These are phyloP conservation scores for Drosophila pachea DNA, from an alignment of 1,140 invertebrate species.

Conservation along the genomic window DNA sequence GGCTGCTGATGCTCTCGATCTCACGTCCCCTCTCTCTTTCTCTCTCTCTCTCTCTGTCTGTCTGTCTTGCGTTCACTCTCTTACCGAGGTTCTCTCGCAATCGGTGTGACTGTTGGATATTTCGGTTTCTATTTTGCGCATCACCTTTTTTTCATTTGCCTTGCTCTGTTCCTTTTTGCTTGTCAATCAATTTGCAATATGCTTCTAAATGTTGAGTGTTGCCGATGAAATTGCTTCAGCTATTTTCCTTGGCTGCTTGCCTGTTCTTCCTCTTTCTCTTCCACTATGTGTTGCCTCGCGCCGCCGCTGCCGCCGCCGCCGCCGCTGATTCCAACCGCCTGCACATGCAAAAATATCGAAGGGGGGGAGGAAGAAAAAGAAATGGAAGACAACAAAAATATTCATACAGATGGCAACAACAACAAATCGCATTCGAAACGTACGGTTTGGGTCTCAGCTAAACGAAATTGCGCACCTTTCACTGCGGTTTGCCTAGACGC, in stretches of 20 bases:
- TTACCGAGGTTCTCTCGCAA: slow-evolving; percentile 21
- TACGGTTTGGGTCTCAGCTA: slow-evolving; percentile 40
- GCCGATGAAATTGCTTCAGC: slow-evolving; percentile 26
- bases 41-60: slow-evolving; percentile 8
- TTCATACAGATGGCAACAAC: slow-evolving; percentile 32
- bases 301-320: slow-evolving; percentile 14
- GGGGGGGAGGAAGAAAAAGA: neutral
- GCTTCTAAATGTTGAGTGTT: slow-evolving; percentile 36
- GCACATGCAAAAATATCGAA: slow-evolving; percentile 44
- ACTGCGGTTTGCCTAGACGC: slow-evolving; percentile 17
- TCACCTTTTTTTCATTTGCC: slow-evolving; percentile 23
- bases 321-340: slow-evolving; percentile 1
- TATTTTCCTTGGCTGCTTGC: slow-evolving; percentile 17
- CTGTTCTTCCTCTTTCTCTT: slow-evolving; percentile 23
- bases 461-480: slow-evolving; percentile 47
- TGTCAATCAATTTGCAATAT: slow-evolving; percentile 54
- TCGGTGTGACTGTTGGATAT: slow-evolving; percentile 33
- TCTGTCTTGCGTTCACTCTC: slow-evolving; percentile 3
- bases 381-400: slow-evolving; percentile 12
- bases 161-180: slow-evolving; percentile 14
- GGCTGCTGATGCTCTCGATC: slow-evolving; percentile 11
- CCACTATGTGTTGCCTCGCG: slow-evolving; percentile 13
- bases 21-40: neutral
- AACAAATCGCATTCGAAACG: slow-evolving; percentile 39
- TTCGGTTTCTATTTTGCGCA: slow-evolving; percentile 49